Evolutionary conservation across 2,888 invertebrate genomes (phyloP).

Genomic region (Sepioteuthis lessoniana): DNA sequence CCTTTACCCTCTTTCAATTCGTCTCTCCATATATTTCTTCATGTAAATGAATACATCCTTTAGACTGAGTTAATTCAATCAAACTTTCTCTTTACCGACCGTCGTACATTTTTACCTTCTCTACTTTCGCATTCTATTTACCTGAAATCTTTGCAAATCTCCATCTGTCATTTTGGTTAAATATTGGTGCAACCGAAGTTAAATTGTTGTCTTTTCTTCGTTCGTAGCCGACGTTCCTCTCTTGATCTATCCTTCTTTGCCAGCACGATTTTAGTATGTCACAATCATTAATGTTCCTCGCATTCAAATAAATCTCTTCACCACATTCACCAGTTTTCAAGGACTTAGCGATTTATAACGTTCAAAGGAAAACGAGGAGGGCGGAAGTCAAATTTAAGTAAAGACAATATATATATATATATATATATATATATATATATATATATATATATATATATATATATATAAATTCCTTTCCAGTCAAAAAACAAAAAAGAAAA

Average conservation of each 20-base stretch:
- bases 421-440: neutral
- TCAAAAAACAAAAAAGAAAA: neutral
- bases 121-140: neutral
- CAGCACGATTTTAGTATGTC: neutral
- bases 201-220: neutral
- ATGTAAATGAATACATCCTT: neutral
- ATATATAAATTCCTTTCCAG: neutral
- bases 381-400: neutral
- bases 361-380: neutral
- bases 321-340: neutral
- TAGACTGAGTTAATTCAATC: neutral
- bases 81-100: neutral
- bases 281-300: constrained; percentile 17
- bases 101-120: neutral
- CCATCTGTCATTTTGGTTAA: neutral
- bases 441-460: too few relatives aligned
- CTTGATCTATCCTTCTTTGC: neutral
- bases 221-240: neutral
- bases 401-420: too few relatives aligned
- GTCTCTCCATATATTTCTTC: neutral
- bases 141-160: neutral
- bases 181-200: neutral
- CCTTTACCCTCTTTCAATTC: neutral
- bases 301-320: neutral
- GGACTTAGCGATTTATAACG: neutral